Conservation (phyloP, 1,140 invertebrate genomes). For the Mactra quadrangularis region DNA sequence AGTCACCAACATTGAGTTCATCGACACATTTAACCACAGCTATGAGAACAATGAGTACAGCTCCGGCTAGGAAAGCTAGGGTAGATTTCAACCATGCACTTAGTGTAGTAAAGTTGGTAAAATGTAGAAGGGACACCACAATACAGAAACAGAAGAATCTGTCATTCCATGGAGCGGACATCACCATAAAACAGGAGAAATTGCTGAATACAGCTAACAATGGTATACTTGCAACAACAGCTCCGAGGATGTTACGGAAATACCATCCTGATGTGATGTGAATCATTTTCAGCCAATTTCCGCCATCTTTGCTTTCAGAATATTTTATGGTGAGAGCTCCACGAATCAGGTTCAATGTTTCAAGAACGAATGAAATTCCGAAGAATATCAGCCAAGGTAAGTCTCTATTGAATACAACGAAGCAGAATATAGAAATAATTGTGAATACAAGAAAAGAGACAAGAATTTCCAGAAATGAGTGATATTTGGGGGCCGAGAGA, state of each 20-base stretch:
- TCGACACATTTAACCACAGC: constrained; percentile 35
- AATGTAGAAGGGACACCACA: constrained; percentile 92
- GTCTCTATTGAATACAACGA: constrained; percentile 82
- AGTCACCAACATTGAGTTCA: not conserved
- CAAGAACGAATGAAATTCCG: constrained; percentile 79
- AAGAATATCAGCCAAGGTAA: constrained; percentile 83
- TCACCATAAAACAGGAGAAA: constrained; percentile 86
- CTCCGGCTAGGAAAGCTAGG: constrained; percentile 90
- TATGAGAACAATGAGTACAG: constrained; percentile 87
- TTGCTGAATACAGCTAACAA: constrained; percentile 92
- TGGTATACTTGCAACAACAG: constrained; percentile 92
- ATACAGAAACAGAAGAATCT: constrained; percentile 87
- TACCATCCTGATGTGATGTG: constrained; percentile 88
- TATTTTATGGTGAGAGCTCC: constrained; percentile 58
- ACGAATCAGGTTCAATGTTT: constrained; percentile 79
- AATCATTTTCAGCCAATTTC: constrained; percentile 61
- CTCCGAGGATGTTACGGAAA: constrained; percentile 94
- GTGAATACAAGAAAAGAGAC: constrained; percentile 88
- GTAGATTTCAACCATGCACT: constrained; percentile 97
- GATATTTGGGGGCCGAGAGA: constrained; percentile 92
- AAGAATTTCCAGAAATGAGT: constrained; percentile 93
- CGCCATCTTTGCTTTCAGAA: constrained; percentile 57
- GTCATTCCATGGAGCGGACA: constrained; percentile 66
- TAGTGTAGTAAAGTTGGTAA: constrained; percentile 96
- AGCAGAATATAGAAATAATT: constrained; percentile 77